phyloP scores from a whole-genome alignment of 2,888 invertebrate species.

The Cryptus armator region DNA sequence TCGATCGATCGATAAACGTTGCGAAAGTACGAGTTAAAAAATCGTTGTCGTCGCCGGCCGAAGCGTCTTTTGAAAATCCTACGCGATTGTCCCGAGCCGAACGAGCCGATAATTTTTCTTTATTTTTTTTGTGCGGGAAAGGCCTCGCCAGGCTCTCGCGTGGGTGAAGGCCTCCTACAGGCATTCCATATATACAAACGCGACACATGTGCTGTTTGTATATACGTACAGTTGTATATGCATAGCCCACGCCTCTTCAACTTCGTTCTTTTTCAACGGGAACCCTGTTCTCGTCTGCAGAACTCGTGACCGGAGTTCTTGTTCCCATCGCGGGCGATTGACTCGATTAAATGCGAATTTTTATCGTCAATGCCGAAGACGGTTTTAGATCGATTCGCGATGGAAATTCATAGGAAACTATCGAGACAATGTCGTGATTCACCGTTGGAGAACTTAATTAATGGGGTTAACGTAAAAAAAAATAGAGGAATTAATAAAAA shows the following conservation, averaged over 20 bases:
- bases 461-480: too few relatives aligned
- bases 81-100: conserved; percentile 30
- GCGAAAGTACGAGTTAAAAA: neutral
- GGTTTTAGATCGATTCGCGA: neutral
- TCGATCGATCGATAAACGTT: conserved; percentile 1
- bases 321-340: conserved; percentile 32
- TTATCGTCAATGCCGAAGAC: conserved; percentile 25
- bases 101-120: conserved; percentile 12
- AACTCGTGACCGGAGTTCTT: neutral
- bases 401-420: neutral
- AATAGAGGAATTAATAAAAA: too few relatives aligned
- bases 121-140: conserved; percentile 36
- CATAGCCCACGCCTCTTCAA: conserved; percentile 56
- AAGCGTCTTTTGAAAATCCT: conserved; percentile 19
- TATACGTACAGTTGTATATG: conserved; percentile 15
- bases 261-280: conserved; percentile 56
- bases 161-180: conserved; percentile 65
- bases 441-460: too few relatives aligned
- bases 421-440: too few relatives aligned
- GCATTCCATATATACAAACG: conserved; percentile 57
- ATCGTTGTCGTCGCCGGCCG: neutral
- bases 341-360: conserved; percentile 48
- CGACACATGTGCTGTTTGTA: conserved; percentile 34
- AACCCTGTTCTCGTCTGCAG: conserved; percentile 33
- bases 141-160: conserved; percentile 46